Evolutionary conservation across 1,140 invertebrate species (phyloP).

Genomic region (Pseudomyrmex sp.): DNA sequence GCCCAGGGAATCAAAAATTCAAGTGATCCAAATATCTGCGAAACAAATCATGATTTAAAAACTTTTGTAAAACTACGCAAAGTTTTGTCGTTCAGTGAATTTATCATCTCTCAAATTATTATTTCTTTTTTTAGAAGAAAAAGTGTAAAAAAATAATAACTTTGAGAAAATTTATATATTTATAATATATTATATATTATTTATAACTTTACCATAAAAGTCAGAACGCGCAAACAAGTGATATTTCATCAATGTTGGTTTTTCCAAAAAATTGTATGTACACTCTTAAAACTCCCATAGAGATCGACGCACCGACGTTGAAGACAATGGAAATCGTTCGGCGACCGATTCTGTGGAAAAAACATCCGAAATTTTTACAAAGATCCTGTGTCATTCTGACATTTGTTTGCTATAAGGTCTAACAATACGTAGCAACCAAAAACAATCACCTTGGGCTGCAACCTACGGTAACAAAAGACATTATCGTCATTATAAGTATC

Average conservation of each 20-base stretch:
- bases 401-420: too few relatives aligned
- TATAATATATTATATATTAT: too few relatives aligned
- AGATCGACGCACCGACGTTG: constrained; percentile 79
- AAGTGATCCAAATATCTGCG: constrained; percentile 59
- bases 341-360: constrained; percentile 84
- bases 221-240: constrained; percentile 51
- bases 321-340: constrained; percentile 85
- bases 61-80: too few relatives aligned
- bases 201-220: constrained; percentile 60
- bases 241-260: constrained; percentile 16
- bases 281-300: constrained; percentile 83
- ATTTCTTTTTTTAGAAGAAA: background rate
- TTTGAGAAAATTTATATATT: too few relatives aligned
- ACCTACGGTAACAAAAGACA: constrained; percentile 70
- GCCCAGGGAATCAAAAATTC: constrained; percentile 62
- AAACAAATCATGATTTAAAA: background rate
- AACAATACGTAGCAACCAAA: background rate
- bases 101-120: background rate
- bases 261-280: constrained; percentile 72
- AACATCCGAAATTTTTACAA: constrained; percentile 62
- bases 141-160: background rate
- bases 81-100: too few relatives aligned
- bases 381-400: background rate
- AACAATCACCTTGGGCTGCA: constrained; percentile 54
- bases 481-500: too few relatives aligned